Conservation (phyloP, 2,888 invertebrate species). For the Drosophila heteroneura region DNA sequence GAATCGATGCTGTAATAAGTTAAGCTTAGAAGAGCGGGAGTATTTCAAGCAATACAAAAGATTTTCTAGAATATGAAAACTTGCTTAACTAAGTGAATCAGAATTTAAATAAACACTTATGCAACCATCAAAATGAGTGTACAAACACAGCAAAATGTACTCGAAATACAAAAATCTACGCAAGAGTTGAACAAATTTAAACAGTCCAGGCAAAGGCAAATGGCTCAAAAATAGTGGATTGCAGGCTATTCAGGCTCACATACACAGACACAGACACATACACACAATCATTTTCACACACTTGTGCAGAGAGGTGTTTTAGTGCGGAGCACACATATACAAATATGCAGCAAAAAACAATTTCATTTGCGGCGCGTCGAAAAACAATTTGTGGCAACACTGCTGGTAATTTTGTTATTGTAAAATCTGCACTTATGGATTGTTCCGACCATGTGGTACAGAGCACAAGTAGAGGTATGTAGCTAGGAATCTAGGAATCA, state of each 20-base stretch:
- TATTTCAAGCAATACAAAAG: not conserved
- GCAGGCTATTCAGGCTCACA: slow-evolving; percentile 5
- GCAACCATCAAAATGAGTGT: not conserved
- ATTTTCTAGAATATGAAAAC: not conserved
- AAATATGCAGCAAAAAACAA: slow-evolving; percentile 34
- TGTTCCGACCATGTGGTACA: slow-evolving; percentile 1
- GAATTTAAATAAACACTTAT: not conserved
- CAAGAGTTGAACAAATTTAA: slow-evolving; percentile 47
- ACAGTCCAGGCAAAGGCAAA: slow-evolving; percentile 26
- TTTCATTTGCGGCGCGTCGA: slow-evolving; percentile 55
- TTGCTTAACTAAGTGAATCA: not conserved
- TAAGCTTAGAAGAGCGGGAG: not conserved
- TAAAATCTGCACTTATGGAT: slow-evolving; percentile 44
- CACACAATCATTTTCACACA: not conserved
- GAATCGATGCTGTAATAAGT: not conserved
- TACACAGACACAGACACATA: not conserved
- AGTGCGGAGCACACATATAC: slow-evolving; percentile 33
- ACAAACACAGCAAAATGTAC: not conserved
- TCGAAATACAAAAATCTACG: slow-evolving; percentile 16
- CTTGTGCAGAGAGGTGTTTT: slow-evolving; percentile 30
- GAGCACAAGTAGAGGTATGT: not conserved
- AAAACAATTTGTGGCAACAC: slow-evolving; percentile 49
- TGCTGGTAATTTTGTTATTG: slow-evolving; percentile 35
- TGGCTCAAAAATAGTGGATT: slow-evolving; percentile 30
- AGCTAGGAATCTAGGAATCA: not conserved